phyloP scores from a whole-genome alignment of 2,113 vertebrate species.

The Pteropus alecto region DNA sequence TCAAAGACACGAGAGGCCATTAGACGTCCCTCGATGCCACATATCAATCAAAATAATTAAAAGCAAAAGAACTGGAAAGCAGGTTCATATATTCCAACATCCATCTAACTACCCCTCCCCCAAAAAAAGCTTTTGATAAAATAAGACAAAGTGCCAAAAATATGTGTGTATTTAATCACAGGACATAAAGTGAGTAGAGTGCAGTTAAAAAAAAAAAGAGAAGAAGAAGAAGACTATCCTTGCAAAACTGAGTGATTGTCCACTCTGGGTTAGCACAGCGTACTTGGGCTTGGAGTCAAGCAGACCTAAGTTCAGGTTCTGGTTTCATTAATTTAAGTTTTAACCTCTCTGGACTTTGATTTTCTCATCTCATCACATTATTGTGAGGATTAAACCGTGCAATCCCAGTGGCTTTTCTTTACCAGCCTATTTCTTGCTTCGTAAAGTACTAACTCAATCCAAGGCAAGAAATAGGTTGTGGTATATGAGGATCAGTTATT shows the following conservation, averaged over 20 bases:
- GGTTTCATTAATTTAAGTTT: background rate
- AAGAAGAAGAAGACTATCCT: background rate
- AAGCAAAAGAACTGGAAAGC: conserved; percentile 36
- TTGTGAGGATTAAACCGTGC: background rate
- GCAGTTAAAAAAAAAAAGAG: background rate
- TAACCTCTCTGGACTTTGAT: background rate
- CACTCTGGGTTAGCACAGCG: background rate
- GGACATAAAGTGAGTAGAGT: background rate
- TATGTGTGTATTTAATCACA: background rate
- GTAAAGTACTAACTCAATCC: background rate
- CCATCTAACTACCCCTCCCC: background rate
- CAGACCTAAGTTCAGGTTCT: background rate
- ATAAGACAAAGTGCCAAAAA: background rate
- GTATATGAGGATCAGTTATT: background rate
- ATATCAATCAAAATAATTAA: conserved; percentile 54
- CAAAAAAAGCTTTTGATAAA: conserved; percentile 28
- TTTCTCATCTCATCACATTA: background rate
- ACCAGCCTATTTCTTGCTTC: background rate
- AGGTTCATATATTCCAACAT: background rate
- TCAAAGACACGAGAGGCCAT: background rate
- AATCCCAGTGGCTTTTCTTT: background rate
- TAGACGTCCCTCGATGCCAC: conserved; percentile 27
- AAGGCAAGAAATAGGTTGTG: background rate
- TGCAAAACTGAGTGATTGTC: background rate
- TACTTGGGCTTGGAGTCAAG: background rate